A percentile compares a stretch with the other conserved stretches of the same genome.
phyloP scores from a whole-genome alignment of 2,888 invertebrate genomes.

The Dicyrtomina minuta region DNA sequence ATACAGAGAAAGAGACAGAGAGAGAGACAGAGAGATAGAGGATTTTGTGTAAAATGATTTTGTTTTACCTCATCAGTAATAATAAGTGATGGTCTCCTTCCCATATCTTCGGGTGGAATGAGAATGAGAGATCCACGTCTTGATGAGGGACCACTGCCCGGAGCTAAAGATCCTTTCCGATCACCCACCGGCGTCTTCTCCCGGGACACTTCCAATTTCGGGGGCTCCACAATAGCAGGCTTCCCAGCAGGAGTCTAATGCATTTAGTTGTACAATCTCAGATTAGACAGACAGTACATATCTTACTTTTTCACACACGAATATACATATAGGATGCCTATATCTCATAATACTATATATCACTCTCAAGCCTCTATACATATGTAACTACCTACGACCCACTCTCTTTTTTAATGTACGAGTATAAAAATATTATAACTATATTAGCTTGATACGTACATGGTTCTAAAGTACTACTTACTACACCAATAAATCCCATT shows the following conservation, averaged over 20 bases:
- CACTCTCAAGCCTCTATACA: no score
- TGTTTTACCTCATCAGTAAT: slow-evolving; percentile 86
- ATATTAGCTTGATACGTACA: no score
- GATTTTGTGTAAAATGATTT: slow-evolving; percentile 8
- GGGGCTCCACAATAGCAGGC: slow-evolving; percentile 53
- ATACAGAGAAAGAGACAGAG: background rate
- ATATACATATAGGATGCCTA: slow-evolving; percentile 11
- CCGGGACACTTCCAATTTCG: slow-evolving; percentile 74
- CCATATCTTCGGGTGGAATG: slow-evolving; percentile 73
- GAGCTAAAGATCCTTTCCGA: slow-evolving; percentile 74
- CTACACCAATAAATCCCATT: no score
- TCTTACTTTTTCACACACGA: no score
- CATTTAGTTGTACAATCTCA: no score
- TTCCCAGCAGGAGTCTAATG: slow-evolving; percentile 40
- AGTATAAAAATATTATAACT: no score
- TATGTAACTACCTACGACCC: no score
- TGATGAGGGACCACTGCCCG: slow-evolving; percentile 65
- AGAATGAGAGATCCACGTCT: slow-evolving; percentile 78
- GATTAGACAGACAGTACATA: background rate
- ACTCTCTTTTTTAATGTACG: no score
- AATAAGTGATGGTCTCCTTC: slow-evolving; percentile 83
- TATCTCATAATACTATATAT: background rate
- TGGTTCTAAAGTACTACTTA: no score
- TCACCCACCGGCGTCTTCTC: slow-evolving; percentile 71
- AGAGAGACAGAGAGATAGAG: background rate